A percentile compares a stretch with the other conserved stretches of the same genome.
Conservation (phyloP, 2,113 vertebrate genomes). For the Bothrops jararaca region DNA sequence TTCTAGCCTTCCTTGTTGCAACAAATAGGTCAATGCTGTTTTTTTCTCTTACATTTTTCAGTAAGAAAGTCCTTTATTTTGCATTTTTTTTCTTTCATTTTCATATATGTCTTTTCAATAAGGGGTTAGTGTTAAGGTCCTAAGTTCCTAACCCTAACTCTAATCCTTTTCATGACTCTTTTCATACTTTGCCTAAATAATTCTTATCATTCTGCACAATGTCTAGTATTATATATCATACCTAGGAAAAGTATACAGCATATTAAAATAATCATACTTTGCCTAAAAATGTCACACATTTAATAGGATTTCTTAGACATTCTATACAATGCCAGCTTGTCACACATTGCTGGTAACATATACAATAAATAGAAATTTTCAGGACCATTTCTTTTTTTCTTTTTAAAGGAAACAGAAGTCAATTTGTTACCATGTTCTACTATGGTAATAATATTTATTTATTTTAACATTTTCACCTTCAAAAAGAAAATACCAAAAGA, state of each 20-base stretch:
- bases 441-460: constrained; percentile 27
- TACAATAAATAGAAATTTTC: not conserved
- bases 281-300: not conserved
- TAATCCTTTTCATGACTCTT: not conserved
- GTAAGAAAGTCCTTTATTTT: not conserved
- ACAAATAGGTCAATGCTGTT: not conserved
- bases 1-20: not conserved
- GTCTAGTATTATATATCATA: not conserved
- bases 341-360: not conserved
- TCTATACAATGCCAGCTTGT: not conserved
- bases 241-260: not conserved
- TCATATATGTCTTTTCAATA: not conserved
- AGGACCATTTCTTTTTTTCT: not conserved
- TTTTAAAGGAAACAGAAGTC: not conserved
- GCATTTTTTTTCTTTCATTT: not conserved
- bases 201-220: not conserved
- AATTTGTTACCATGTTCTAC: constrained; percentile 14
- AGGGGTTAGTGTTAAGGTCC: not conserved
- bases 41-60: not conserved
- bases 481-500: not conserved
- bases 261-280: not conserved
- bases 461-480: constrained; percentile 47
- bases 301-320: not conserved
- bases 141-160: not conserved
- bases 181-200: not conserved